Evolutionary conservation across 2,797 vertebrate genomes (phyloP).

Genomic region (Coregonus suidteri): DNA sequence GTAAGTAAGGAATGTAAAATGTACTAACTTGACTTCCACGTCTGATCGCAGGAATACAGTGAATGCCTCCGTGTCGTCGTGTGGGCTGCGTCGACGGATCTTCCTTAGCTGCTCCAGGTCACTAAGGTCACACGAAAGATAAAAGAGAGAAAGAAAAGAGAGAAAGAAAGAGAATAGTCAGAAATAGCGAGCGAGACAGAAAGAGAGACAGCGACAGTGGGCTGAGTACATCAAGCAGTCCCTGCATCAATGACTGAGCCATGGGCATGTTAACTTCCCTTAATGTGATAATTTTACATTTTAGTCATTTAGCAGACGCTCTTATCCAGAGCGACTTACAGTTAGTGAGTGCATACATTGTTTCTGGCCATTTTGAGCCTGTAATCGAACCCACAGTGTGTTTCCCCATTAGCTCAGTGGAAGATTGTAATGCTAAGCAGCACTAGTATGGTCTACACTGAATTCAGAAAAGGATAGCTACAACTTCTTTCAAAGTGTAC

Average conservation of each 20-base stretch:
- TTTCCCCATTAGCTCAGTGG: conserved; percentile 46
- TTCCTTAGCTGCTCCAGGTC: conserved; percentile 93
- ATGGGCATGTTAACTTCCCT: conserved; percentile 2
- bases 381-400: background rate
- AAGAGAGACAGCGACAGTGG: background rate
- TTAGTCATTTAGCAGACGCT: no score
- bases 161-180: background rate
- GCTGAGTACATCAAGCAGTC: background rate
- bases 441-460: background rate
- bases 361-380: no score
- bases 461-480: background rate
- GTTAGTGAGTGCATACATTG: no score
- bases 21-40: conserved; percentile 93
- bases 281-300: conserved; percentile 41
- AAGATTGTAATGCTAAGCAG: background rate
- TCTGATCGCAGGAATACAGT: conserved; percentile 97
- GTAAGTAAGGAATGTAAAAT: conserved; percentile 4
- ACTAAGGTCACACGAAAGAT: conserved; percentile 65
- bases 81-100: conserved; percentile 93
- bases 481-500: background rate
- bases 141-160: background rate
- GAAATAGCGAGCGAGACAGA: background rate
- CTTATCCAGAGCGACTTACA: no score
- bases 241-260: background rate
- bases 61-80: conserved; percentile 96